Evolutionary conservation across 2,113 vertebrate genomes (phyloP).

Genomic region (Neomonachus schauinslandi): DNA sequence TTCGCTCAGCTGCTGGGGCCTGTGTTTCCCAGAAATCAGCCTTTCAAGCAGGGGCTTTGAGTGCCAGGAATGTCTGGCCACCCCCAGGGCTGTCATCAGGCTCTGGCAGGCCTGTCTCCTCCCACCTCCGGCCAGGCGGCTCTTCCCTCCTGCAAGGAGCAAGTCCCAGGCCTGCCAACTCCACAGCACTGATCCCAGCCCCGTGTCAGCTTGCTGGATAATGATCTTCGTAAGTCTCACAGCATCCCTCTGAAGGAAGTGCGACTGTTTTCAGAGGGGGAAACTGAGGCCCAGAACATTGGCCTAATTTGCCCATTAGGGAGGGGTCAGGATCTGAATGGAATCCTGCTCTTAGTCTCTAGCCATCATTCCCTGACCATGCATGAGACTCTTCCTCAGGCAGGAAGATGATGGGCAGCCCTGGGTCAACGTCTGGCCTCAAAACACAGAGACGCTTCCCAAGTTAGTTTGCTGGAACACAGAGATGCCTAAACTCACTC

Average conservation of each 20-base stretch:
- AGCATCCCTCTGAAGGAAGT: too few species aligned
- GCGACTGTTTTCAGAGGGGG: not conserved
- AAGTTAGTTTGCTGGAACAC: not conserved
- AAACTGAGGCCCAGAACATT: not conserved
- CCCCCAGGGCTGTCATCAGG: not conserved
- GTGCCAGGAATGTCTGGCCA: not conserved
- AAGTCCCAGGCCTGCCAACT: not conserved
- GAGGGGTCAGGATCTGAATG: not conserved
- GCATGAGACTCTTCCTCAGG: not conserved
- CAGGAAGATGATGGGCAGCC: not conserved
- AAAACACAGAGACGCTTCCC: not conserved
- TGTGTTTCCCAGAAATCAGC: slow-evolving; percentile 40
- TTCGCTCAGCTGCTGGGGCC: not conserved
- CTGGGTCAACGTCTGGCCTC: not conserved
- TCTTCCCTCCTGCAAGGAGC: not conserved
- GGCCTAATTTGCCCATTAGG: not conserved
- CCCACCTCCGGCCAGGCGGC: fast-evolving
- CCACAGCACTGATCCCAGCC: not conserved
- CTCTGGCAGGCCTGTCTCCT: not conserved
- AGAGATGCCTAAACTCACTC: not conserved
- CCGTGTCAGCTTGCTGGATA: not conserved
- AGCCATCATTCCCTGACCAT: not conserved
- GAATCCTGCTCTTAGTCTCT: not conserved
- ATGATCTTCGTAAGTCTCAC: not conserved
- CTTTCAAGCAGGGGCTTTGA: not conserved